Conservation (phyloP, 2,888 invertebrate species). For the Gryllus longicercus region DNA sequence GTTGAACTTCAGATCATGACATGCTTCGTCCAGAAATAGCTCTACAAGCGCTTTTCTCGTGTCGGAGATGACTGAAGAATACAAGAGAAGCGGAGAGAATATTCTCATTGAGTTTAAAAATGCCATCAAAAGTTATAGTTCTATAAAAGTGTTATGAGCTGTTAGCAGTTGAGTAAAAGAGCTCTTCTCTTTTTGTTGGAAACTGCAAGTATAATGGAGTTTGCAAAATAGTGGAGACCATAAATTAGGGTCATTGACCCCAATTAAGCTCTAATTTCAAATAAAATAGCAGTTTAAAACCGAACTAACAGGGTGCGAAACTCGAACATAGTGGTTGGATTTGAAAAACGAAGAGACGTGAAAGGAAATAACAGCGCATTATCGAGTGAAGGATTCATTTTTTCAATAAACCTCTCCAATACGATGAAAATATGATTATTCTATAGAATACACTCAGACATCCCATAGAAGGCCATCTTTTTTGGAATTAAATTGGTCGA, state of each 20-base stretch:
- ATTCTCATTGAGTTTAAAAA: not conserved
- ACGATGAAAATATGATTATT: too few species aligned
- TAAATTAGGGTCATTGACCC: not conserved
- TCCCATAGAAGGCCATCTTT: too few species aligned
- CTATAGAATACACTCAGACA: too few species aligned
- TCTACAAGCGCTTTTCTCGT: not conserved
- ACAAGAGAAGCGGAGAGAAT: not conserved
- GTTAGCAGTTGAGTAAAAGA: slow-evolving; percentile 3
- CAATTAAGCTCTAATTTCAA: not conserved
- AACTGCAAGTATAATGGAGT: not conserved
- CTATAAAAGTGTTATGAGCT: not conserved
- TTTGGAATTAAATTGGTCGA: too few species aligned
- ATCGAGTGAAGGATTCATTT: too few species aligned
- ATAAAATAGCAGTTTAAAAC: not conserved
- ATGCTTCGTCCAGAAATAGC: not conserved
- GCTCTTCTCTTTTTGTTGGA: not conserved
- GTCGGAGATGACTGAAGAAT: not conserved
- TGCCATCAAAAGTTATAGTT: slow-evolving; percentile 17
- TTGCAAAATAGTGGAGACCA: not conserved
- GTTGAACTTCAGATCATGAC: too few species aligned
- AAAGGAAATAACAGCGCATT: not conserved
- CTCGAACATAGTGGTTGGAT: not conserved
- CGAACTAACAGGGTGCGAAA: not conserved
- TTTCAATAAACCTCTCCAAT: too few species aligned
- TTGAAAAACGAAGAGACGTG: not conserved